phyloP scores from a whole-genome alignment of 64 coral and sea anemone genomes.

The Dendrophyllia cribrosa region DNA sequence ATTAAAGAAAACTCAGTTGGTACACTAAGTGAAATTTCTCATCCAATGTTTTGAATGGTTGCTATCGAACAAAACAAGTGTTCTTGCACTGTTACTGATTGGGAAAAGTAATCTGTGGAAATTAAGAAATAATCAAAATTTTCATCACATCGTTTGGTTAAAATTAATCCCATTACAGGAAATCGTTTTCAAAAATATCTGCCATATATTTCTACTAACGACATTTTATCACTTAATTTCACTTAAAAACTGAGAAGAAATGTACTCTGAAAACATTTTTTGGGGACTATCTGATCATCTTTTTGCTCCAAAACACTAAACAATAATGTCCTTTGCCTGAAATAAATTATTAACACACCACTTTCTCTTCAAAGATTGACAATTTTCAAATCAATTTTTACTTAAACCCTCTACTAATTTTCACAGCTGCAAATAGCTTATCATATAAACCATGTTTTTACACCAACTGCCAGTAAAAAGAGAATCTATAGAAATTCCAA shows the following conservation, averaged over 20 bases:
- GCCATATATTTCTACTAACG: background rate
- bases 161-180: no score
- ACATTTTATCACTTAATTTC: slow-evolving; percentile 14
- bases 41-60: no score
- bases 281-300: background rate
- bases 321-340: background rate
- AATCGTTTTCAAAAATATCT: no score
- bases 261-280: background rate
- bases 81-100: no score
- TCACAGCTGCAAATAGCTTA: background rate
- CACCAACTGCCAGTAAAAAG: background rate
- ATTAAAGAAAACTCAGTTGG: no score
- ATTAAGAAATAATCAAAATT: no score
- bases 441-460: background rate
- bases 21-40: no score
- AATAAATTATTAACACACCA: background rate
- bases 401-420: background rate
- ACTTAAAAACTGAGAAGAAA: background rate
- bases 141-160: no score
- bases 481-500: background rate
- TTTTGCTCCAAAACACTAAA: background rate
- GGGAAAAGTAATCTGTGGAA: no score
- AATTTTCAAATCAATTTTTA: background rate
- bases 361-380: background rate
- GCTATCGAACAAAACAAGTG: no score